Percentiles rank a stretch among this genome's conserved stretches.
phyloP scores from a whole-genome alignment of 2,113 vertebrate genomes.

The Calcarius ornatus region DNA sequence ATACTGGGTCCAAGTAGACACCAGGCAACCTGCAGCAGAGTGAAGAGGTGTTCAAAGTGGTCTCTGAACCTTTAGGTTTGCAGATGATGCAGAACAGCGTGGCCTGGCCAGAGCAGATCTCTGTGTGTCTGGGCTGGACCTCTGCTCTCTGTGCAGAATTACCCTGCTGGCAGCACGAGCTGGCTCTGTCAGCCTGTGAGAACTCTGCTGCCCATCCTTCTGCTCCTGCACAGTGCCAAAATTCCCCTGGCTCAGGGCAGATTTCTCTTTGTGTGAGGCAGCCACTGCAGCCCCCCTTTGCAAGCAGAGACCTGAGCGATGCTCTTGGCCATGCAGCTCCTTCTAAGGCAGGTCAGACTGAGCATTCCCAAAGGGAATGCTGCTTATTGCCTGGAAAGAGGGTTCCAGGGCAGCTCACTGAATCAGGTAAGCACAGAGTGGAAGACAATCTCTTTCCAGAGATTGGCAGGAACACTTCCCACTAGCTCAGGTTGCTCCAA shows the following conservation, averaged over 20 bases:
- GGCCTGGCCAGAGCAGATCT: neutral
- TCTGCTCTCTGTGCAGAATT: neutral
- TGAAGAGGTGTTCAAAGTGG: neutral
- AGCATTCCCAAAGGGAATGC: neutral
- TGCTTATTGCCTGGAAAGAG: neutral
- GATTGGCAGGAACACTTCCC: neutral
- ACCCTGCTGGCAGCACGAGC: neutral
- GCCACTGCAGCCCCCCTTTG: accelerated
- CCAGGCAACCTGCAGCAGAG: neutral
- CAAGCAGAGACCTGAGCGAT: neutral
- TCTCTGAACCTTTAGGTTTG: neutral
- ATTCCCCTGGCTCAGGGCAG: neutral
- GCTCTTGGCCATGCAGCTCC: neutral
- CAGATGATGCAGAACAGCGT: neutral
- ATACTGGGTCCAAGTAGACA: neutral
- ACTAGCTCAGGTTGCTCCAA: neutral
- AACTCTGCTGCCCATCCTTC: neutral
- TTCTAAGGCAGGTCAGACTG: neutral
- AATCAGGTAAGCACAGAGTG: neutral
- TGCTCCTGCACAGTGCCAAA: neutral
- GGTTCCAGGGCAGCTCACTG: neutral
- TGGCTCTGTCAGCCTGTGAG: neutral
- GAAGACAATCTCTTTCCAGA: neutral
- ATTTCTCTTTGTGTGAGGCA: neutral
- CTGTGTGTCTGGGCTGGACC: accelerated